Evolutionary conservation across 1,140 invertebrate genomes (phyloP).

Genomic region (Meloidogyne chitwoodi): DNA sequence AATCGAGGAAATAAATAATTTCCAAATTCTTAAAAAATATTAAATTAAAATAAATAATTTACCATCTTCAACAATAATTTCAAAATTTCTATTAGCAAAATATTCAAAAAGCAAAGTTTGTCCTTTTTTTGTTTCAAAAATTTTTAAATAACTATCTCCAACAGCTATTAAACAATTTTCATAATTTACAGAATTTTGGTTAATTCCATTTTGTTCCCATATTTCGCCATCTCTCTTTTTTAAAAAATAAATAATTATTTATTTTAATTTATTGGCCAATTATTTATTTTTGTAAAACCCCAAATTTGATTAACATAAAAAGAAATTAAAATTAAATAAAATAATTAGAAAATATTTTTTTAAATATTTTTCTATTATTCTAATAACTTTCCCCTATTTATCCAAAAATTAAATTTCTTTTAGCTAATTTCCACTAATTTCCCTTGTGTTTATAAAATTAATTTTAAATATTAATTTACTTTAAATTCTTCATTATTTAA

Average conservation of each 20-base stretch:
- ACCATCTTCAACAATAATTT: conserved; percentile 33
- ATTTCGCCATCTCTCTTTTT: conserved; percentile 31
- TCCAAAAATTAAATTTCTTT: no score
- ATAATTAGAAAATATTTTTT: no score
- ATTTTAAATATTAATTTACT: no score
- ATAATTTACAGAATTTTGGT: conserved; percentile 27
- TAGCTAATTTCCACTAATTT: no score
- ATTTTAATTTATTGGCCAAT: no score
- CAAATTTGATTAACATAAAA: no score
- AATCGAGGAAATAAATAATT: conserved; percentile 38
- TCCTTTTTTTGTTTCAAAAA: conserved; percentile 18
- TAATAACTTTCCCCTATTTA: no score
- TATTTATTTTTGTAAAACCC: no score
- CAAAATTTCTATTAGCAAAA: conserved; percentile 38
- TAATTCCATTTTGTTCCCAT: conserved; percentile 24
- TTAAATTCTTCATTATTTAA: conserved; percentile 38
- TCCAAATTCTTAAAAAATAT: conserved; percentile 15
- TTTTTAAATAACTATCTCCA: conserved; percentile 25
- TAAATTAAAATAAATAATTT: background rate
- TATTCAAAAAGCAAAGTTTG: conserved; percentile 42
- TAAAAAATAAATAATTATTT: conserved; percentile 21
- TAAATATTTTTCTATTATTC: no score
- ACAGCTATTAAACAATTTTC: conserved; percentile 19
- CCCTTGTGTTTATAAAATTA: no score
- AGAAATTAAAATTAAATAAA: no score